Evolutionary conservation across 1,140 invertebrate species (phyloP), one percentile per base, ranked within the genome.

Genomic region (Ceratina australensis): DNA sequence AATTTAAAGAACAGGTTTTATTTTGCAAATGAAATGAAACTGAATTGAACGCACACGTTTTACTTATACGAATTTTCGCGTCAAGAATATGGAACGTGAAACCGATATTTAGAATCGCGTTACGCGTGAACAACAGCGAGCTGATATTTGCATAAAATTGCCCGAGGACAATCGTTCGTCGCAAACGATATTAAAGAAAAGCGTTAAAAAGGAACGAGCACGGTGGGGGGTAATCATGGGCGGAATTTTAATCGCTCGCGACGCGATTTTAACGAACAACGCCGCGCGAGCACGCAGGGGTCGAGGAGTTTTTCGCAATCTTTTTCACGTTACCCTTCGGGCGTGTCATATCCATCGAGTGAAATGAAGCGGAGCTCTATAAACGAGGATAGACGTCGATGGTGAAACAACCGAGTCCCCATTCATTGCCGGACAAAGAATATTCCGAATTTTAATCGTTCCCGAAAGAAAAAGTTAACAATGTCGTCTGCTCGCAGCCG

Each of bases 401-500:
- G 24, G 16, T 22, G 24, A 12, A 49, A 33, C 54, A 42, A 61
- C n/a, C 56, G 26, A 22, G 20, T 20, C 12, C 8, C 16, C 20
- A 33, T 0, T 8, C 24, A 7, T 3, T 2, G 18, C 8, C 18
- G 20, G 20, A 57, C 10, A 16, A 28, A 10, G 20, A 16, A 60
- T n/a, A 26, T 66, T n/a, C 18, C 10, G 47, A 69, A 76, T 76
- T 61, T 76, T 69, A 76, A 76, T 76, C 56, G 47, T 3, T 2
- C 42, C 2, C 33, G 33, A 42, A 4, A 13, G 47, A 76, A 61
- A 67, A 69, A 56, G 54, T 69, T 76, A 42, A 69, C 65, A 76
- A 52, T 28, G 65, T 61, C 65, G 26, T 16, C 33, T 13, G n/a
- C 15, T 8, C 1, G 13, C 18, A n/a, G 33, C 10, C 5, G 33